Percentiles rank a stretch among this genome's conserved stretches.
Conservation (phyloP, 2,888 invertebrate species). For the Diachrysia chrysitis region DNA sequence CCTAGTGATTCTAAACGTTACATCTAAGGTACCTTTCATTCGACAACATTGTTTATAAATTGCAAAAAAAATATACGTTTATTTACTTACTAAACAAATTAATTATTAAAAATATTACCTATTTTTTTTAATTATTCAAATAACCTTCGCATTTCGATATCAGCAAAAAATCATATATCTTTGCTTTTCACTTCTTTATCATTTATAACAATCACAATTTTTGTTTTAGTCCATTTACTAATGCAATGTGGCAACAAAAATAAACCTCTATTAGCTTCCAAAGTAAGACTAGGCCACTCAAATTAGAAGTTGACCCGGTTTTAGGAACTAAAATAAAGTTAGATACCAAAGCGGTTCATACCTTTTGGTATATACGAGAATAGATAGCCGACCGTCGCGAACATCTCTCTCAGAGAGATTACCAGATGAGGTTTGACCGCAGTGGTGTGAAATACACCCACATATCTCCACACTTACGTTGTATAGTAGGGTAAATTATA, state of each 20-base stretch:
- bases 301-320: conserved; percentile 76
- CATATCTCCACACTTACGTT: neutral
- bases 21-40: too few species aligned
- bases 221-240: conserved; percentile 31
- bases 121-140: too few species aligned
- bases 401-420: conserved; percentile 27
- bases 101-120: too few species aligned
- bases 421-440: conserved; percentile 38
- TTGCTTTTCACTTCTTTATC: neutral
- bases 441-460: neutral
- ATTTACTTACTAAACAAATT: too few species aligned
- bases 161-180: too few species aligned
- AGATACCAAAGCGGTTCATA: conserved; percentile 59
- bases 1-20: too few species aligned
- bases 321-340: conserved; percentile 71
- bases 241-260: conserved; percentile 47
- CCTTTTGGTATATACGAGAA: conserved; percentile 57
- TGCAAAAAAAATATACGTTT: too few species aligned
- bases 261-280: conserved; percentile 33
- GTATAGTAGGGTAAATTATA: neutral
- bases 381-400: conserved; percentile 10
- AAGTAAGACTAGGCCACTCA: conserved; percentile 64
- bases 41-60: too few species aligned
- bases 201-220: conserved; percentile 28
- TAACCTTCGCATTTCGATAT: too few species aligned